Percentiles rank a stretch among this genome's conserved stretches.
Conservation (phyloP, 2,888 invertebrate genomes). For the Cataglyphis albicans region DNA sequence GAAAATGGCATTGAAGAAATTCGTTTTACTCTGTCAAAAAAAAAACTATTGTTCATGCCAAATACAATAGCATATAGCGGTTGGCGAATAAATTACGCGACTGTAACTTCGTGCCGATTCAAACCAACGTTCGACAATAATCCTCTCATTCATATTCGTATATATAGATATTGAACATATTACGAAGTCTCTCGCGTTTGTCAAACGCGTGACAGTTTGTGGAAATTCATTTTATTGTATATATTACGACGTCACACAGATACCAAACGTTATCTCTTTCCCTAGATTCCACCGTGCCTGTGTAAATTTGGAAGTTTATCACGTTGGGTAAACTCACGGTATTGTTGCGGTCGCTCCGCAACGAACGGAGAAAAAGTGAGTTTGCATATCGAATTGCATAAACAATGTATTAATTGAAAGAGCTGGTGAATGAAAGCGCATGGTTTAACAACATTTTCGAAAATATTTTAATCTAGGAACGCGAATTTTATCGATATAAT, state of each 20-base stretch:
- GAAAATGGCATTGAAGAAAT: slow-evolving; percentile 7
- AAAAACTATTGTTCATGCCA: neutral
- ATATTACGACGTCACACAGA: slow-evolving; percentile 48
- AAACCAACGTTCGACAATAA: slow-evolving; percentile 38
- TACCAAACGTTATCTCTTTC: slow-evolving; percentile 53
- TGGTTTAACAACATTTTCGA: slow-evolving; percentile 51
- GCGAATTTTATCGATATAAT: slow-evolving; percentile 19
- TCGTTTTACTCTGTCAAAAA: neutral
- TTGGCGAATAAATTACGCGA: slow-evolving; percentile 19
- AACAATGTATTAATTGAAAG: slow-evolving; percentile 56
- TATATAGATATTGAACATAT: slow-evolving; percentile 48
- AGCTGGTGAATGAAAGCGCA: slow-evolving; percentile 51
- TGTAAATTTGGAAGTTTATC: slow-evolving; percentile 57
- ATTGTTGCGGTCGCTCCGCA: slow-evolving; percentile 49
- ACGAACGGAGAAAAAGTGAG: slow-evolving; percentile 37
- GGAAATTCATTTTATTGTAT: slow-evolving; percentile 55
- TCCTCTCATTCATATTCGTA: slow-evolving; percentile 27
- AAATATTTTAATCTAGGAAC: slow-evolving; percentile 43
- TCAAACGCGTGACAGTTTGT: slow-evolving; percentile 52
- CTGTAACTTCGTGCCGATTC: slow-evolving; percentile 25
- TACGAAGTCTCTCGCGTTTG: slow-evolving; percentile 43
- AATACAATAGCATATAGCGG: neutral
- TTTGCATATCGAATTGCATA: slow-evolving; percentile 57
- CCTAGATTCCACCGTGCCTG: slow-evolving; percentile 44
- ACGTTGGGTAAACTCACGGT: slow-evolving; percentile 55